Evolutionary conservation across 2,888 invertebrate species (phyloP), one percentile per base, ranked within the genome.

Genomic region (Pecten maximus): DNA sequence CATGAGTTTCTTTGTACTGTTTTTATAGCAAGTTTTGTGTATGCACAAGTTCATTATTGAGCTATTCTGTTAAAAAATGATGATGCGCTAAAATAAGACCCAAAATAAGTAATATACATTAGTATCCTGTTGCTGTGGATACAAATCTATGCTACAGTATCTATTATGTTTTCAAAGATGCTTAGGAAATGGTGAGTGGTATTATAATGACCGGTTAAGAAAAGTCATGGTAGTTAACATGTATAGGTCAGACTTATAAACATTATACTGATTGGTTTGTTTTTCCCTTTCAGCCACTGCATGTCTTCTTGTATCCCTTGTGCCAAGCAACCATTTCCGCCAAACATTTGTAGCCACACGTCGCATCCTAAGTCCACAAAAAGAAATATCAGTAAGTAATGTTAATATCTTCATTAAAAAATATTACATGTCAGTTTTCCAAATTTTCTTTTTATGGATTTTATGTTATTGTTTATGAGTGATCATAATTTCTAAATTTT

Each of bases 261-360:
- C 23, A n/a, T 54, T 54, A 23, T 2, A 19, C 16, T 50, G 50
- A 50, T 3, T 6, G 19, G 54, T 54, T 54, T 54, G 19, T 19
- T 54, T 54, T 54, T 54, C 3, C 54, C 54, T 97, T 97, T 96
- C 97, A 97, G 99, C 98, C 90, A 99, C 99, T 40, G 99, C 99
- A 48, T 98, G 98, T 96, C 97, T 99, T 91, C 97, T 99, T 92
- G 98, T 99, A 40, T 98, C 99, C 12, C 97, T 99, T 93, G 98
- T 99, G 91, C 99, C 99, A 0, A 98, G 98, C 95, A 98, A 98
- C 92, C 98, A 98, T 96, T 99, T 99, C 97, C 97, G 99, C 91
- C 98, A 99, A 94, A 98, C 98, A 60, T 99, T 98, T 97, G 97
- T 98, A 40, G 97, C 97, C 50, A 97, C 97, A 1, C 97, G 97